A percentile compares a stretch with the other conserved stretches of the same genome.
Evolutionary conservation across 2,797 vertebrate genomes (phyloP).

Genomic region (Carcharodon carcharias): DNA sequence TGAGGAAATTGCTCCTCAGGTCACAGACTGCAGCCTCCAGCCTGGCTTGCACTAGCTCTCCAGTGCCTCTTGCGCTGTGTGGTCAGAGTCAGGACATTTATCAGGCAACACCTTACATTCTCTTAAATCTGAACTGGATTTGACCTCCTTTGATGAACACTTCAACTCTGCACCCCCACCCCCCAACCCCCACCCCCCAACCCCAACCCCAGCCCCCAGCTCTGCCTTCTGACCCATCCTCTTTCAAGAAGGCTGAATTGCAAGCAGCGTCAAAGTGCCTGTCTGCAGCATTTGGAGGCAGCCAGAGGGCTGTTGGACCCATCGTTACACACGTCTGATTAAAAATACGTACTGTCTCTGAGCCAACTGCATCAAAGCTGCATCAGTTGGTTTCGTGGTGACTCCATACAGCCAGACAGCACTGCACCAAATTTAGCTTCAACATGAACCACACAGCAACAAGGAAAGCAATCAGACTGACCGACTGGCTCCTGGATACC

Average conservation of each 20-base stretch:
- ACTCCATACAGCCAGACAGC: background rate
- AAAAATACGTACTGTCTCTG: background rate
- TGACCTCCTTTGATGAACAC: background rate
- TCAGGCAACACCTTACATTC: background rate
- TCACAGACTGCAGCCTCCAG: background rate
- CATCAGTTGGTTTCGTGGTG: background rate
- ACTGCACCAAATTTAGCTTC: background rate
- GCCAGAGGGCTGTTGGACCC: background rate
- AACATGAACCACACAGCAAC: background rate
- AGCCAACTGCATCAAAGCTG: background rate
- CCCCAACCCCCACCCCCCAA: rapidly evolving
- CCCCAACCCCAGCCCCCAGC: background rate
- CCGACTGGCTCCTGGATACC: background rate
- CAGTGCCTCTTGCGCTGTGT: too few species aligned
- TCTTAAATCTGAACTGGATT: background rate
- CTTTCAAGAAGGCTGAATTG: background rate
- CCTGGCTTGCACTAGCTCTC: background rate
- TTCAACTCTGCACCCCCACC: background rate
- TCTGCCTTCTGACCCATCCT: background rate
- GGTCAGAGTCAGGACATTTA: background rate
- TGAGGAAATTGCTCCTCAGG: background rate
- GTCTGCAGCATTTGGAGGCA: background rate
- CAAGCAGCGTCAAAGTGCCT: background rate
- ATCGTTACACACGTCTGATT: background rate
- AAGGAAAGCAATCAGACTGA: background rate